These are phyloP conservation scores for Cheiracanthium punctorium DNA, from an alignment of 2,888 invertebrate genomes.

Conservation along the genomic window DNA sequence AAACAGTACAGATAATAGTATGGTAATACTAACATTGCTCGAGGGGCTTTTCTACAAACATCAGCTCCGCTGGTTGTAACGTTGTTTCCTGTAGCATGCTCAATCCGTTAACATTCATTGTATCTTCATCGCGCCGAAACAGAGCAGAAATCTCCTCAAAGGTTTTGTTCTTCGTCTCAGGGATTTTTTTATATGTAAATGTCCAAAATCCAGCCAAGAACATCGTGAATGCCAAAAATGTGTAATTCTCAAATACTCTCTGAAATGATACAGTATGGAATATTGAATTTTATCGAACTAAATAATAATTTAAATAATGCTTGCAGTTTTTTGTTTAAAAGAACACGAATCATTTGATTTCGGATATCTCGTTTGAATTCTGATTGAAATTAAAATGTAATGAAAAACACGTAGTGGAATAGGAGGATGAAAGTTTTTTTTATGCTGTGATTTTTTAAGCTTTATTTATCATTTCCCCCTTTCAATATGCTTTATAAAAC, in stretches of 20 bases:
- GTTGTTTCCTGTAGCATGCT: conserved; percentile 37
- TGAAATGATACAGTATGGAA: conserved; percentile 77
- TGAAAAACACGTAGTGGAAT: no score
- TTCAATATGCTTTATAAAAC: no score
- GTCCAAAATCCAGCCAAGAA: conserved; percentile 98
- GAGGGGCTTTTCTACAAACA: conserved; percentile 56
- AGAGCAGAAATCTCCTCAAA: conserved; percentile 97
- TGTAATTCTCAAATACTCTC: conserved; percentile 94
- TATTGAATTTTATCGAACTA: not conserved
- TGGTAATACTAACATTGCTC: conserved; percentile 62
- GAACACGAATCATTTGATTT: no score
- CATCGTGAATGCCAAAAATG: conserved; percentile 98
- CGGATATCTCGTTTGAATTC: no score
- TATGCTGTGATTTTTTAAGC: no score
- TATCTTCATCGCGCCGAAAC: conserved; percentile 79
- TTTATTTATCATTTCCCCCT: no score
- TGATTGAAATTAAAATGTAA: no score
- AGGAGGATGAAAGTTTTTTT: no score
- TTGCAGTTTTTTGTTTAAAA: no score
- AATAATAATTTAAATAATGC: no score
- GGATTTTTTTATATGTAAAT: conserved; percentile 98
- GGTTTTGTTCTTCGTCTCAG: conserved; percentile 96
- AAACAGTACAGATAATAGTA: no score
- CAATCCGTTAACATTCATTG: conserved; percentile 59
- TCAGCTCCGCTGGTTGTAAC: conserved; percentile 59